Conservation (phyloP, 2,888 invertebrate genomes). For the Metopia argyrocephala region DNA sequence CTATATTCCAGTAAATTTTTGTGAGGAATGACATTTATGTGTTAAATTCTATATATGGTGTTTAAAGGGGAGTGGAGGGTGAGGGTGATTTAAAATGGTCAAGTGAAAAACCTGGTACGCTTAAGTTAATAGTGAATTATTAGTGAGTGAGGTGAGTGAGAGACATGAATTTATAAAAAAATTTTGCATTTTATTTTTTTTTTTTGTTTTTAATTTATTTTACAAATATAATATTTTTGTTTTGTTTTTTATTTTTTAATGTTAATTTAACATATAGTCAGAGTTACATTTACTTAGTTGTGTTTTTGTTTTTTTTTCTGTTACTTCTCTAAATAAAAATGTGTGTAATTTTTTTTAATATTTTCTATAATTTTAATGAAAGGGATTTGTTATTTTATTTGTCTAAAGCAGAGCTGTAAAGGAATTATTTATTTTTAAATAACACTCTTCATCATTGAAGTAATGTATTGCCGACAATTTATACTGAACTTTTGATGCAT, state of each 20-base stretch:
- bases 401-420: too few relatives aligned
- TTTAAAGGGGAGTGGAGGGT: constrained; percentile 3
- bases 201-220: neutral
- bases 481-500: too few relatives aligned
- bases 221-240: constrained; percentile 13
- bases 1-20: neutral
- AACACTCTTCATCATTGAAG: too few relatives aligned
- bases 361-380: constrained; percentile 8
- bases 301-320: neutral
- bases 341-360: neutral
- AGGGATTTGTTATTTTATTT: too few relatives aligned
- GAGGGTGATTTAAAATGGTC: too few relatives aligned
- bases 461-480: too few relatives aligned
- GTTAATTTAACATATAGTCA: constrained; percentile 51
- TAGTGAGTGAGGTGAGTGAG: constrained; percentile 26
- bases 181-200: neutral
- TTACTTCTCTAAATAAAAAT: neutral
- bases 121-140: neutral
- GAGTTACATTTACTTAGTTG: neutral
- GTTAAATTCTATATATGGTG: constrained; percentile 2
- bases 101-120: neutral
- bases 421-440: constrained; percentile 57
- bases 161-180: neutral
- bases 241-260: constrained; percentile 22
- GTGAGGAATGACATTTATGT: neutral